A percentile compares a stretch with the other conserved stretches of the same genome.
These are phyloP conservation scores for Theocolax elegans DNA, from an alignment of 1,140 invertebrate genomes.

Conservation along the genomic window DNA sequence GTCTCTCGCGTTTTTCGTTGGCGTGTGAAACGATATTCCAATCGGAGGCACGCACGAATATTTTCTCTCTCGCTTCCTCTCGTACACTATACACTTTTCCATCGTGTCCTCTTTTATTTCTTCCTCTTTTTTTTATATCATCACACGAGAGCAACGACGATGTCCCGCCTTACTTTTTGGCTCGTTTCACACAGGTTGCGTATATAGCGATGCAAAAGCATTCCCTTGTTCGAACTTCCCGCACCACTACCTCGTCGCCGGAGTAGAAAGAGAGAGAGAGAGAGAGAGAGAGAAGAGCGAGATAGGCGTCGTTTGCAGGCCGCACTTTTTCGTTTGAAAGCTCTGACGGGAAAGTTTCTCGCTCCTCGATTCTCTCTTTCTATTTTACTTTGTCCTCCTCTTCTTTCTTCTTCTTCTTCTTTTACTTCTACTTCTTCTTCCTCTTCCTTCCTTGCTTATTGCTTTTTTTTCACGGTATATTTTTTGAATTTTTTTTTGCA, in stretches of 20 bases:
- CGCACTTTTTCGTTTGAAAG: slow-evolving; percentile 45
- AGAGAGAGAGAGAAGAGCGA: slow-evolving; percentile 13
- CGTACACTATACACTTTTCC: background rate
- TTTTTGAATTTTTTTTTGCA: slow-evolving; percentile 1
- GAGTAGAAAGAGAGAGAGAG: slow-evolving; percentile 17
- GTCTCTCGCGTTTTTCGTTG: slow-evolving; percentile 38
- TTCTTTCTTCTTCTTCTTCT: background rate
- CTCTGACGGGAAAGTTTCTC: slow-evolving; percentile 42
- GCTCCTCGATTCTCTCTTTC: slow-evolving; percentile 12
- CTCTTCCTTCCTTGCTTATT: background rate
- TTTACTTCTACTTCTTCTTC: background rate
- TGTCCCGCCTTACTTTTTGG: slow-evolving; percentile 52
- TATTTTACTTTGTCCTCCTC: slow-evolving; percentile 31
- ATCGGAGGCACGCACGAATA: slow-evolving; percentile 44
- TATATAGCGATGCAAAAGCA: slow-evolving; percentile 45
- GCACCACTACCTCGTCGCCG: slow-evolving; percentile 19
- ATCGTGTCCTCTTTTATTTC: slow-evolving; percentile 17
- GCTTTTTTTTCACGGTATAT: slow-evolving; percentile 15
- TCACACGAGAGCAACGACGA: slow-evolving; percentile 35
- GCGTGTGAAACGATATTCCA: slow-evolving; percentile 54
- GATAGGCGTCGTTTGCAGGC: background rate
- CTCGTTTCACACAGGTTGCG: slow-evolving; percentile 51
- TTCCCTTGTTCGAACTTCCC: slow-evolving; percentile 42
- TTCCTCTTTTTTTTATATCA: slow-evolving; percentile 30
- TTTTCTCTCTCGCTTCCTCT: slow-evolving; percentile 1